Base-by-base conservation (phyloP, 2,888 invertebrate species). In the Conus canariensis region DNA sequence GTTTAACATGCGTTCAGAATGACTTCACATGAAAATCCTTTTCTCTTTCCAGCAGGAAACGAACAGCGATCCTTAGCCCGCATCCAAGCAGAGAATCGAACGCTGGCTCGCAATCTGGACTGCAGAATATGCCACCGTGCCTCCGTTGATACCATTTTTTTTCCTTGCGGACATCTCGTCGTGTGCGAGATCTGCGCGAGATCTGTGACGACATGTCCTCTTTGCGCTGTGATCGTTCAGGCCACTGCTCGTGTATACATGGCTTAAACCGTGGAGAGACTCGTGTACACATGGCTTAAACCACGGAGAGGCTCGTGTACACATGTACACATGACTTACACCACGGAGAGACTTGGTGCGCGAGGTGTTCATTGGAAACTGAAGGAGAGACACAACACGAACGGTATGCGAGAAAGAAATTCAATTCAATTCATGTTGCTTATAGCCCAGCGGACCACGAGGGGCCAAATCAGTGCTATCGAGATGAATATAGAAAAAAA, bases 111-210 rank as follows among this genome's bases (percentile, higher is more conserved):
- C 16, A 60, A 67, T n/a, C 30, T 74, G 30, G 58, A 59, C 45
- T 92, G 92, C 22, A 64, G 45, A 8, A 25, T 91, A 16, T 92
- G 91, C 74, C 86, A 64, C 10, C 25, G 22, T 1, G 60, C 77
- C 30, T 64, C 85, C n/a, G 85, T 92, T 45, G 83, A 87, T 85
- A 90, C 91, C 88, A 86, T 92, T 56, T 90, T 83, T 59, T 59
- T 92, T 45, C 92, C 92, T 7, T 92, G 92, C 88, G 91, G 91
- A 1, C 92, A 92, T 87, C 90, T 92, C 22, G 90, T 91, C 12
- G 90, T 90, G 0, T 92, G 92, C 59, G 88, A 91, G 58, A 45
- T 45, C 12, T 92, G 92, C 83, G 90, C 91, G 10, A 83, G 89
- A 12, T 22, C 22, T 16, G 88, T 90, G 14, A 77, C 83, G 16